Percentiles rank a stretch among this genome's conserved stretches.
phyloP scores from a whole-genome alignment of 2,113 vertebrate species.

The Probosciger aterrimus region DNA sequence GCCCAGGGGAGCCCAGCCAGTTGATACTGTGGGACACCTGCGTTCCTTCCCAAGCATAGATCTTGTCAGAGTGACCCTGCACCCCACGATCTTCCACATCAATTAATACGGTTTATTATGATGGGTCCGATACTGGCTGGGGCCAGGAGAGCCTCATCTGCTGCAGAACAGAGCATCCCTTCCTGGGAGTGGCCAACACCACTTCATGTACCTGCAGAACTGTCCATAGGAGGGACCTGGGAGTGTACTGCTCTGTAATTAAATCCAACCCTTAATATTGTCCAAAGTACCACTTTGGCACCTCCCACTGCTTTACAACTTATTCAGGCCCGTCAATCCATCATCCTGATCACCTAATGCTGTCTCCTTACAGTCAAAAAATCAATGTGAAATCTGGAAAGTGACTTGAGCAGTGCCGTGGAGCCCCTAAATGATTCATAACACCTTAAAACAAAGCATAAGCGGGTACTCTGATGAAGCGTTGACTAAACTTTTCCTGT shows the following conservation, averaged over 20 bases:
- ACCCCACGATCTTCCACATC: not conserved
- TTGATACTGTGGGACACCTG: rapidly evolving
- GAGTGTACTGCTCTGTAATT: not conserved
- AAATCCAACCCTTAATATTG: not conserved
- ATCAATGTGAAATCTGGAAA: not conserved
- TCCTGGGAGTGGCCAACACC: not conserved
- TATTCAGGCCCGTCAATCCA: not conserved
- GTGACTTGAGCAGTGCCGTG: not conserved
- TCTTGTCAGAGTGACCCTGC: not conserved
- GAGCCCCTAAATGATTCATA: not conserved
- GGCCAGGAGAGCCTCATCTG: rapidly evolving
- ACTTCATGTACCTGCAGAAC: not conserved
- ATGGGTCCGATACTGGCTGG: not conserved
- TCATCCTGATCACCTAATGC: not conserved
- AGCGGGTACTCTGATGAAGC: not conserved
- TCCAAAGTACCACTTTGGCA: not conserved
- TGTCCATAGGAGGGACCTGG: not conserved
- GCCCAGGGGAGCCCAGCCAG: not conserved
- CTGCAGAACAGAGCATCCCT: not conserved
- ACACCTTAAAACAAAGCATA: not conserved
- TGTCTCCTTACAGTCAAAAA: not conserved
- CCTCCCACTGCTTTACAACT: not conserved
- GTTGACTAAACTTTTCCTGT: not conserved
- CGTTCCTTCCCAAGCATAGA: rapidly evolving
- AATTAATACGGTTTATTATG: not conserved